phyloP scores from a whole-genome alignment of 2,113 vertebrate genomes.

The Chlorocebus sabaeus region DNA sequence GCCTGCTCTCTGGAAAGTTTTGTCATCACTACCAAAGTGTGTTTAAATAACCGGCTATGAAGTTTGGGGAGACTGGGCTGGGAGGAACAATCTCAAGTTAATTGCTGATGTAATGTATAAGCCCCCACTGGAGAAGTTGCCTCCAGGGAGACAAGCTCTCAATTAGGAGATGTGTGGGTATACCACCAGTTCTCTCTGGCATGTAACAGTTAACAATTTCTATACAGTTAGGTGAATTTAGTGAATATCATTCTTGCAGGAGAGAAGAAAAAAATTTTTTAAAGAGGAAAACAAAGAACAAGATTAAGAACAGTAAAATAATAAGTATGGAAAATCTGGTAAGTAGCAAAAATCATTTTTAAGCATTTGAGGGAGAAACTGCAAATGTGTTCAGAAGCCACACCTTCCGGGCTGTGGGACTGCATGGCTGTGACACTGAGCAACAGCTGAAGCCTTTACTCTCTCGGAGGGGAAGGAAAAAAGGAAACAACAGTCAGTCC shows the following conservation, averaged over 20 bases:
- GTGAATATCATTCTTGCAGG: neutral
- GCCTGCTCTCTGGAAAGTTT: conserved; percentile 28
- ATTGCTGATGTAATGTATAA: neutral
- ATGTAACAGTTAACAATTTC: neutral
- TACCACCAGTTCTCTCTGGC: neutral
- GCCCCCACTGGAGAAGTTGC: neutral
- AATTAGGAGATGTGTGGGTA: neutral
- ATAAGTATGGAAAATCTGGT: neutral
- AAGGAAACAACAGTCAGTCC: neutral
- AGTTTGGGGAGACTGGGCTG: neutral
- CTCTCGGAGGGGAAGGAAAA: neutral
- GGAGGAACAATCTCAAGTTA: neutral
- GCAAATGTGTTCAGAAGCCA: neutral
- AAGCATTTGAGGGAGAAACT: neutral
- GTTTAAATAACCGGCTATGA: neutral
- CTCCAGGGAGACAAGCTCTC: neutral
- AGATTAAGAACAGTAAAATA: neutral
- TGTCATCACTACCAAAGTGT: neutral
- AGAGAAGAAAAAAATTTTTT: neutral
- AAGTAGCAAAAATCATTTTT: conserved; percentile 41
- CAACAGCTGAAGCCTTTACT: neutral
- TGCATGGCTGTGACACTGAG: neutral
- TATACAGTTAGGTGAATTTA: neutral
- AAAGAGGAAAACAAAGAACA: neutral
- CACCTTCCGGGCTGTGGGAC: conserved; percentile 13